phyloP scores from a whole-genome alignment of 1,140 invertebrate genomes.

The Neelides sp. region DNA sequence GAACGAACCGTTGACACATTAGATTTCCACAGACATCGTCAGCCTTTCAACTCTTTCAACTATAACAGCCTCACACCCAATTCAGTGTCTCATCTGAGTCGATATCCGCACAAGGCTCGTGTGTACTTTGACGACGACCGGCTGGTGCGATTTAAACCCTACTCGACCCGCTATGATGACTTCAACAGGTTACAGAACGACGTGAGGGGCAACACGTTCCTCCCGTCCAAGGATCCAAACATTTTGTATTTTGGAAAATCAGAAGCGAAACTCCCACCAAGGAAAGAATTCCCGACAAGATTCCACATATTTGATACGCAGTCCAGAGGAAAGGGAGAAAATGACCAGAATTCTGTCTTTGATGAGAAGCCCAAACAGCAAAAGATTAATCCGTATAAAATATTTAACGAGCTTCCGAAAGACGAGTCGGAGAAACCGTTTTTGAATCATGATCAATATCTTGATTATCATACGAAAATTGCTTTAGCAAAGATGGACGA shows the following conservation, averaged over 20 bases:
- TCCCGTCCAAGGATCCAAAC: too few species aligned
- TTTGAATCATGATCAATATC: conserved; percentile 28
- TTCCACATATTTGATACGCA: not conserved
- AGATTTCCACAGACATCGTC: not conserved
- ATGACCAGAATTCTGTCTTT: too few species aligned
- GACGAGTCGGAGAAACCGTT: conserved; percentile 22
- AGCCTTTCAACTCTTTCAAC: not conserved
- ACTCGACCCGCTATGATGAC: too few species aligned
- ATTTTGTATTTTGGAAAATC: not conserved
- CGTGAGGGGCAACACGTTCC: too few species aligned
- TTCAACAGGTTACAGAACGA: too few species aligned
- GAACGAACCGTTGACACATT: not conserved
- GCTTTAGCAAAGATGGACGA: conserved; percentile 12
- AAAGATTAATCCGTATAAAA: too few species aligned
- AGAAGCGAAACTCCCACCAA: not conserved
- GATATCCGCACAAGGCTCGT: too few species aligned
- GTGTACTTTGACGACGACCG: conserved; percentile 15
- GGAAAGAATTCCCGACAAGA: not conserved
- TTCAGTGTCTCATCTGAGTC: too few species aligned
- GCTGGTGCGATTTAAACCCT: not conserved
- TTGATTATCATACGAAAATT: conserved; percentile 28
- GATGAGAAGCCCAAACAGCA: too few species aligned
- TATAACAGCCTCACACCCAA: not conserved
- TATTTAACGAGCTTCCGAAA: too few species aligned
- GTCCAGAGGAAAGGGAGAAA: conserved; percentile 2